A percentile compares a stretch with the other conserved stretches of the same genome.
phyloP scores from a whole-genome alignment of 2,113 vertebrate genomes.

The Fregata magnificens region DNA sequence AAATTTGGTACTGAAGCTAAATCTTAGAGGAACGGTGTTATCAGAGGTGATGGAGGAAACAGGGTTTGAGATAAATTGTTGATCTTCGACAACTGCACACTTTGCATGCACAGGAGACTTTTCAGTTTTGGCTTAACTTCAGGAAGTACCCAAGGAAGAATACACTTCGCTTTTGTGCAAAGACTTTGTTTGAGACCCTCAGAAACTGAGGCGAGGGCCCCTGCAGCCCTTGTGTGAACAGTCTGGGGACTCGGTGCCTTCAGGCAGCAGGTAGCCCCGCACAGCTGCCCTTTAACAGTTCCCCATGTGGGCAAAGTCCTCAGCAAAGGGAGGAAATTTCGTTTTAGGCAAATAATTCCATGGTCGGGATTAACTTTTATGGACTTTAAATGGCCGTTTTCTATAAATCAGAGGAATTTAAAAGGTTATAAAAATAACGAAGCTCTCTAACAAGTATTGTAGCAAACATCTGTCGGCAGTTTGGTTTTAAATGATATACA shows the following conservation, averaged over 20 bases:
- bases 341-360: constrained; percentile 19
- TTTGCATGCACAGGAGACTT: not conserved
- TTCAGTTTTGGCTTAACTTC: not conserved
- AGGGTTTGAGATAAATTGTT: not conserved
- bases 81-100: not conserved
- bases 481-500: not conserved
- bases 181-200: not conserved
- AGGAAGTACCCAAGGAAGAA: not conserved
- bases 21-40: not conserved
- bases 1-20: not conserved
- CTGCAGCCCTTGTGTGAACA: not conserved
- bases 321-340: constrained; percentile 16
- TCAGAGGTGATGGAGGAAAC: not conserved
- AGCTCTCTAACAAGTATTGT: constrained; percentile 36
- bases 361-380: constrained; percentile 8
- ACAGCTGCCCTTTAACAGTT: not conserved
- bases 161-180: not conserved
- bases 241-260: not conserved
- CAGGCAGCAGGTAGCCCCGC: not conserved
- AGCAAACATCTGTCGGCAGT: constrained; percentile 23
- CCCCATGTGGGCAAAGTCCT: not conserved
- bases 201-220: not conserved
- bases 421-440: constrained; percentile 59
- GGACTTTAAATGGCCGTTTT: constrained; percentile 44
- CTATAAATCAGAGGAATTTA: constrained; percentile 61